Evolutionary conservation across 1,140 invertebrate genomes (phyloP).

Genomic region (Neodiprion virginianus): DNA sequence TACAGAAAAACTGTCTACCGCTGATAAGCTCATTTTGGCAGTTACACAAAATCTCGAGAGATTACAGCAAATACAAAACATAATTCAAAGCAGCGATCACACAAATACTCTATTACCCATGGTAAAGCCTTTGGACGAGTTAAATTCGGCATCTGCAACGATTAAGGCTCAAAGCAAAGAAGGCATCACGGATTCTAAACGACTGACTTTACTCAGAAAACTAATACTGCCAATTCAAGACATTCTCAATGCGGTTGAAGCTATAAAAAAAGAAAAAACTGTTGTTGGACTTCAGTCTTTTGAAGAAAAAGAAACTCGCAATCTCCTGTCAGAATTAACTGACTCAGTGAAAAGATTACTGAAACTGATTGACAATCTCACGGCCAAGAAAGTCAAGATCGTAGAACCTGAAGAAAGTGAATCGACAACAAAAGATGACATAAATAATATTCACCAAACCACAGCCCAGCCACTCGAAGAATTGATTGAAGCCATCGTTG

Average conservation of each 20-base stretch:
- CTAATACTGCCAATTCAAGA: background rate
- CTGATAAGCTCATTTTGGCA: background rate
- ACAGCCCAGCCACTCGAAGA: constrained; percentile 42
- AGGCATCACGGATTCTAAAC: background rate
- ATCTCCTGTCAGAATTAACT: background rate
- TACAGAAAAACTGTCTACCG: background rate
- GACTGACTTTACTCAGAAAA: background rate
- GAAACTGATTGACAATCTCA: background rate
- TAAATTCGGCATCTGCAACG: background rate
- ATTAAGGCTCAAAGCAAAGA: background rate
- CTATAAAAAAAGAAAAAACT: background rate
- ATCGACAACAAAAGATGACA: constrained; percentile 28
- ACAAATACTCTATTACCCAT: background rate
- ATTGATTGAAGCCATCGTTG: constrained; percentile 42
- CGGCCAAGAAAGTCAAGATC: constrained; percentile 7
- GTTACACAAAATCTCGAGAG: background rate
- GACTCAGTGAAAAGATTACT: background rate
- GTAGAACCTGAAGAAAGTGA: background rate
- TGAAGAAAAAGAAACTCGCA: background rate
- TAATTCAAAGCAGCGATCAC: background rate
- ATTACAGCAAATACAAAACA: background rate
- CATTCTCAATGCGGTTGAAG: background rate
- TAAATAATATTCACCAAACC: constrained; percentile 36
- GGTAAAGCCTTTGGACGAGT: background rate
- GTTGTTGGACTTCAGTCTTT: background rate